Conservation (phyloP, 2,888 invertebrate genomes). For the Cephalotes varians region DNA sequence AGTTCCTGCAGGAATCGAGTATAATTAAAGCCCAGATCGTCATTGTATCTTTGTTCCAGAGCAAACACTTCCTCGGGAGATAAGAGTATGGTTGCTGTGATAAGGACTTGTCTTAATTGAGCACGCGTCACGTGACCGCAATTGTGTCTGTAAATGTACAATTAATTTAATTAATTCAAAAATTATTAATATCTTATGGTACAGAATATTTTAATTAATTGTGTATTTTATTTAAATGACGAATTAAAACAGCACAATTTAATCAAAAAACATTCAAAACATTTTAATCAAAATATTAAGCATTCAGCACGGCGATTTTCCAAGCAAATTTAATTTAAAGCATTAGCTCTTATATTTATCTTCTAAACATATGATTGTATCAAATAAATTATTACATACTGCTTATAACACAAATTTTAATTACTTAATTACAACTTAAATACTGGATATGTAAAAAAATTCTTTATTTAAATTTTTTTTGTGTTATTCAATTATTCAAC, state of each 20-base stretch:
- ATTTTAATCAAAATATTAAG: neutral
- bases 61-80: conserved; percentile 90
- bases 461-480: neutral
- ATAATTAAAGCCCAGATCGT: conserved; percentile 92
- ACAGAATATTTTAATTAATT: neutral
- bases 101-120: conserved; percentile 90
- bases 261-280: neutral
- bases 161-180: neutral
- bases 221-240: neutral
- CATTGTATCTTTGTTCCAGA: conserved; percentile 90
- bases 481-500: neutral
- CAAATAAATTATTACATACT: neutral
- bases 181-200: neutral
- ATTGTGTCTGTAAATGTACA: conserved; percentile 87
- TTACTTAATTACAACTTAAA: neutral
- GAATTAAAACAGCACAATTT: neutral
- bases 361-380: neutral
- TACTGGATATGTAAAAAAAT: neutral
- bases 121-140: conserved; percentile 91
- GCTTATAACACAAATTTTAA: neutral
- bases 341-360: neutral
- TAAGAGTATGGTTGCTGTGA: conserved; percentile 89
- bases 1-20: conserved; percentile 90
- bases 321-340: neutral
- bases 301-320: neutral